These are phyloP conservation scores for Macaria liturata DNA, from an alignment of 2,888 invertebrate genomes.

Conservation along the genomic window DNA sequence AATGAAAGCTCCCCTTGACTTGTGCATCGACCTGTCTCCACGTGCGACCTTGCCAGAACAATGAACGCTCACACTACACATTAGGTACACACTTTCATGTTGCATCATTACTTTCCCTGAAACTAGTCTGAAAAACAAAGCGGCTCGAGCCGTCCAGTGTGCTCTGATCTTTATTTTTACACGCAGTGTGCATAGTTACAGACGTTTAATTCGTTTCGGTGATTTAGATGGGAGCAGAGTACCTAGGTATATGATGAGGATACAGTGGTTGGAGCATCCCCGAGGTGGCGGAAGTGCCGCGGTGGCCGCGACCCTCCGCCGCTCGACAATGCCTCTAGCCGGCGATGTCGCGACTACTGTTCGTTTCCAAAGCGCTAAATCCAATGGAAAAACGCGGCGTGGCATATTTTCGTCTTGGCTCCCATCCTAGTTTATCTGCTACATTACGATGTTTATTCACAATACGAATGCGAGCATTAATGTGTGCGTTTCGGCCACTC, in stretches of 20 bases:
- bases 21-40: slow-evolving; percentile 78
- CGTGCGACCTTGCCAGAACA: slow-evolving; percentile 75
- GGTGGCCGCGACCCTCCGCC: slow-evolving; percentile 41
- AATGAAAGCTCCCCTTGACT: no score
- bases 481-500: slow-evolving; percentile 76
- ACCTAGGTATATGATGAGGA: background rate
- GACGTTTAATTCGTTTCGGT: slow-evolving; percentile 26
- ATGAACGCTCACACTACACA: slow-evolving; percentile 45
- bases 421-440: slow-evolving; percentile 83
- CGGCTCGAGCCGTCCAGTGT: slow-evolving; percentile 35
- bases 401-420: slow-evolving; percentile 84
- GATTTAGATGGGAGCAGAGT: slow-evolving; percentile 22
- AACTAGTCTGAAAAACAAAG: slow-evolving; percentile 23
- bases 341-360: slow-evolving; percentile 63
- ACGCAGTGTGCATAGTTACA: slow-evolving; percentile 41
- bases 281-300: no score
- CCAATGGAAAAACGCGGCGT: slow-evolving; percentile 82
- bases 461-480: slow-evolving; percentile 81
- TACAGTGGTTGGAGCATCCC: no score
- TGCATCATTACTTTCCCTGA: slow-evolving; percentile 36
- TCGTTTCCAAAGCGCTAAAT: slow-evolving; percentile 79
- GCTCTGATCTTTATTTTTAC: slow-evolving; percentile 41
- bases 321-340: slow-evolving; percentile 65
- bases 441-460: slow-evolving; percentile 84
- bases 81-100: slow-evolving; percentile 60